Conservation (phyloP, 2,113 vertebrate genomes). For the Colistium nudipinnis region DNA sequence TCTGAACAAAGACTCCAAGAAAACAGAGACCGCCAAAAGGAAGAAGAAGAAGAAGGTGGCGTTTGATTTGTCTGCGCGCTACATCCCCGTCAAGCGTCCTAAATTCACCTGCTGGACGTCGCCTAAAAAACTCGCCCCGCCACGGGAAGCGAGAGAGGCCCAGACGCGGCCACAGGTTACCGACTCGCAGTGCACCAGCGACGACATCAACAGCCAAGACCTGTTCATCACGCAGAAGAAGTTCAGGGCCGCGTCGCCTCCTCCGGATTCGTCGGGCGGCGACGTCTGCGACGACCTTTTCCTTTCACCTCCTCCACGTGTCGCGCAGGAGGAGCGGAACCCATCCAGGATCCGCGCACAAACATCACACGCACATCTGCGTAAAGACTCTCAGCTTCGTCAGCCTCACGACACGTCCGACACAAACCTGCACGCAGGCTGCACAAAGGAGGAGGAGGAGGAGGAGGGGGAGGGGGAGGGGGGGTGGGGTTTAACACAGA, state of each 20-base stretch:
- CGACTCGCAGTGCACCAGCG: slow-evolving; percentile 56
- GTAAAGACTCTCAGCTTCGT: background rate
- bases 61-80: slow-evolving; percentile 55
- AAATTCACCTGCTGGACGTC: background rate
- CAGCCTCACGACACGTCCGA: background rate
- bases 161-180: background rate
- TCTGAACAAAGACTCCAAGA: background rate
- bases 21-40: no score
- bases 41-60: slow-evolving; percentile 71
- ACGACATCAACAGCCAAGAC: slow-evolving; percentile 81
- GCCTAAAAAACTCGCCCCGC: background rate
- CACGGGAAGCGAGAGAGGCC: background rate
- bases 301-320: background rate
- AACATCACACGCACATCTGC: background rate
- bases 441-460: background rate
- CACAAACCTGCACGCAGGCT: background rate
- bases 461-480: background rate
- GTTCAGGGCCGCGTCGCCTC: slow-evolving; percentile 60
- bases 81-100: slow-evolving; percentile 35
- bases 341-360: background rate
- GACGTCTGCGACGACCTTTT: slow-evolving; percentile 34
- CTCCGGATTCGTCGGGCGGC: slow-evolving; percentile 49
- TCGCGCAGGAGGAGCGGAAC: background rate
- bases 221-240: slow-evolving; percentile 84
- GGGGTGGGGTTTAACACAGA: background rate